Evolutionary conservation across 1,140 invertebrate species (phyloP).

Genomic region (Globodera rostochiensis): DNA sequence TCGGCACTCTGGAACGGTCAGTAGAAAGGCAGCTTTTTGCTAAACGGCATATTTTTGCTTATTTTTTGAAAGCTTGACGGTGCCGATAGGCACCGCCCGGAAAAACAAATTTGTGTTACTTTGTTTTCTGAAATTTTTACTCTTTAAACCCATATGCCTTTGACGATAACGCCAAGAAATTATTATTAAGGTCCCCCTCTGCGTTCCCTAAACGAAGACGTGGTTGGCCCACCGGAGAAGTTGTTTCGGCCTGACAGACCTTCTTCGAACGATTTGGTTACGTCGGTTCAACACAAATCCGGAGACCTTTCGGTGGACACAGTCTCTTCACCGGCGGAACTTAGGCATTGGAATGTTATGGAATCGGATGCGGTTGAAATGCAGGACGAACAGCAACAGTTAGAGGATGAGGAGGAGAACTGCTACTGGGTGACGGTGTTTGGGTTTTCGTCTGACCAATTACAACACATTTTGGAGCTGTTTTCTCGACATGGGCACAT

Average conservation of each 20-base stretch:
- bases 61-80: not conserved
- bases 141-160: too few species aligned
- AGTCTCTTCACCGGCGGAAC: not conserved
- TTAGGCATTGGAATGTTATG: not conserved
- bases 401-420: constrained; percentile 16
- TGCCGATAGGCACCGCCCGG: too few species aligned
- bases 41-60: not conserved
- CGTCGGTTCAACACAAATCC: constrained; percentile 23
- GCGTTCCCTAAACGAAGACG: constrained; percentile 42
- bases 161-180: not conserved
- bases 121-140: too few species aligned
- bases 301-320: not conserved
- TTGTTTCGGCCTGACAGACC: constrained; percentile 25
- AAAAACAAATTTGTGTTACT: too few species aligned
- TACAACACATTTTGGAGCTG: constrained; percentile 38
- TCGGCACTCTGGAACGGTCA: constrained; percentile 34
- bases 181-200: constrained; percentile 49
- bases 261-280: constrained; percentile 1
- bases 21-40: not conserved
- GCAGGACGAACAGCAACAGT: constrained; percentile 5
- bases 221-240: constrained; percentile 44
- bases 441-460: constrained; percentile 42
- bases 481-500: constrained; percentile 48
- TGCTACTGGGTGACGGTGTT: constrained; percentile 52
- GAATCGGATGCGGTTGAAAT: constrained; percentile 9